Evolutionary conservation across 2,797 vertebrate species (phyloP).

Genomic region (Sebastes steindachneri): DNA sequence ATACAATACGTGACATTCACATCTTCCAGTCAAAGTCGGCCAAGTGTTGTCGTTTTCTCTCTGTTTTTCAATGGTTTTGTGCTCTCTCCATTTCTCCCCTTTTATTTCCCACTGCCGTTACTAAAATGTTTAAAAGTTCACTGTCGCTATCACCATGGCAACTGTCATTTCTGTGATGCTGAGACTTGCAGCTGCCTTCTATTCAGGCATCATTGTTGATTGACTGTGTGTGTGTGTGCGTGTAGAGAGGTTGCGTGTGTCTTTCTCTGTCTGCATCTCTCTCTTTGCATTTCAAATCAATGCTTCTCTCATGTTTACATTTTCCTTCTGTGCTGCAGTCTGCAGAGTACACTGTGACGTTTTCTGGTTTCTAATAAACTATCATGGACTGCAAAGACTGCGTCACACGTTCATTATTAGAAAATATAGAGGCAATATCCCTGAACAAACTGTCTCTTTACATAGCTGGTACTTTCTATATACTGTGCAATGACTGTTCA

Average conservation of each 20-base stretch:
- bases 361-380: conserved; percentile 52
- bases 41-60: conserved; percentile 18
- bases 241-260: conserved; percentile 8
- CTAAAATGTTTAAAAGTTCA: conserved; percentile 79
- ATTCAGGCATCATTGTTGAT: conserved; percentile 66
- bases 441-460: neutral
- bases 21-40: conserved; percentile 19
- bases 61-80: conserved; percentile 16
- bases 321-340: conserved; percentile 23
- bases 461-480: neutral
- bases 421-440: neutral
- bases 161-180: conserved; percentile 79
- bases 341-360: conserved; percentile 6
- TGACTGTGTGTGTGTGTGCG: conserved; percentile 19
- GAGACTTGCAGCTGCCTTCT: conserved; percentile 75
- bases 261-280: conserved; percentile 22
- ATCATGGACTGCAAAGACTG: conserved; percentile 12
- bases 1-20: conserved; percentile 11
- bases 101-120: conserved; percentile 47
- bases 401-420: conserved; percentile 13
- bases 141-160: conserved; percentile 81
- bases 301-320: conserved; percentile 53
- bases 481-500: neutral
- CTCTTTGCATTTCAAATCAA: conserved; percentile 54
- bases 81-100: neutral